Evolutionary conservation across 1,140 invertebrate genomes (phyloP), one percentile per base, ranked within the genome.

Genomic region (Melitaea cinxia): DNA sequence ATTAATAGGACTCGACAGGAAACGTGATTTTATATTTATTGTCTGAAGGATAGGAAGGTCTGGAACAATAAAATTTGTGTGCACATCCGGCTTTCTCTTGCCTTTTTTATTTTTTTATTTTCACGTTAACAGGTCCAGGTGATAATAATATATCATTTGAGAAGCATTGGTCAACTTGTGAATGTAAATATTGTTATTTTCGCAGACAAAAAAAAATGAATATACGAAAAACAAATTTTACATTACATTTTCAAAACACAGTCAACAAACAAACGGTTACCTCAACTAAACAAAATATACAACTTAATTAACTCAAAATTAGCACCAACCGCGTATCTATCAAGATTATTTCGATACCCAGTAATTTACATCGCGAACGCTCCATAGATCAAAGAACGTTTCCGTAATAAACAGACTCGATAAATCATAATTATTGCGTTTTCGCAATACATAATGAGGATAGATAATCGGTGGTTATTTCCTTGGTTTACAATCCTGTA

Each of bases 341-440:
- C 42, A 47, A 47, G 42, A 47, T 47, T 21, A 42, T 42, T 42
- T 42, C 10, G 37, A 52, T 52, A 52, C 49, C n/a, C 24, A 28
- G 15, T 28, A 52, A 56, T 39, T 56, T 39, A 23, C 35, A 56
- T 42, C 33, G 35, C 33, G 42, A 55, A 10, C 39, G 39, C 23
- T 4, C 42, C 15, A 33, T 62, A 62, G 14, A 62, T 62, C 60
- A 62, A 62, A 54, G 15, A 24, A 42, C 26, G 54, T 63, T 63
- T 68, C 66, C 66, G 65, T 47, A 45, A 55, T 53, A 39, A 63
- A 47, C 53, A 49, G 47, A 49, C 55, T 17, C 17, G 33, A 52
- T 67, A 67, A 61, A 67, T 67, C 65, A 67, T 67, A 62, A 67
- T 61, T 62, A 60, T 58, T 58, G 30, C 49, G 19, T 47, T 63